Evolutionary conservation across 2,797 vertebrate species (phyloP).

Genomic region (Anguilla marmorata): DNA sequence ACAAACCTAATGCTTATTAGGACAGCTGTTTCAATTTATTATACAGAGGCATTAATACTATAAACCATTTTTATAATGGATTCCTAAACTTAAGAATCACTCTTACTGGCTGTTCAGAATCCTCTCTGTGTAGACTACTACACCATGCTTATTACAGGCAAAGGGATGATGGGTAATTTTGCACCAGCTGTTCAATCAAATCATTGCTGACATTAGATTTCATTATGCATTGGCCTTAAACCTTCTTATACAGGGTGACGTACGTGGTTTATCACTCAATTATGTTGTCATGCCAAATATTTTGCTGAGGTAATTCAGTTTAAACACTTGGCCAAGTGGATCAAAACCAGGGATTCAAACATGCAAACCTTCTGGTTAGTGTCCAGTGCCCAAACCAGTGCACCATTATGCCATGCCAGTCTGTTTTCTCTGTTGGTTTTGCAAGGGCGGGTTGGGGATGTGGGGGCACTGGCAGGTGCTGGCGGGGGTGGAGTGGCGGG

Average conservation of each 20-base stretch:
- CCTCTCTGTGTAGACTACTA: not conserved
- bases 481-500: not conserved
- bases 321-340: not conserved
- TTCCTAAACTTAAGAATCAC: not conserved
- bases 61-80: not conserved
- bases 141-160: not conserved
- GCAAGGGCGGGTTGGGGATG: not conserved
- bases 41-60: not conserved
- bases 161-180: conserved; percentile 17
- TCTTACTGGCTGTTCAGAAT: not conserved
- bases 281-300: not conserved
- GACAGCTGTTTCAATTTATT: conserved; percentile 12
- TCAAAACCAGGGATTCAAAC: not conserved
- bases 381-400: not conserved
- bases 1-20: not conserved
- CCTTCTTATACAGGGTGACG: not conserved
- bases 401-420: not conserved
- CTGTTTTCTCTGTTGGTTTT: not conserved
- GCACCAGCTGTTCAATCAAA: conserved; percentile 14
- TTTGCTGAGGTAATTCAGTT: not conserved
- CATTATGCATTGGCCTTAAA: not conserved
- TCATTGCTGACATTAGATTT: not conserved
- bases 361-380: not conserved
- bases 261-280: not conserved
- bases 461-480: not conserved